phyloP scores from a whole-genome alignment of 2,888 invertebrate genomes.

The Cephus pulcher region DNA sequence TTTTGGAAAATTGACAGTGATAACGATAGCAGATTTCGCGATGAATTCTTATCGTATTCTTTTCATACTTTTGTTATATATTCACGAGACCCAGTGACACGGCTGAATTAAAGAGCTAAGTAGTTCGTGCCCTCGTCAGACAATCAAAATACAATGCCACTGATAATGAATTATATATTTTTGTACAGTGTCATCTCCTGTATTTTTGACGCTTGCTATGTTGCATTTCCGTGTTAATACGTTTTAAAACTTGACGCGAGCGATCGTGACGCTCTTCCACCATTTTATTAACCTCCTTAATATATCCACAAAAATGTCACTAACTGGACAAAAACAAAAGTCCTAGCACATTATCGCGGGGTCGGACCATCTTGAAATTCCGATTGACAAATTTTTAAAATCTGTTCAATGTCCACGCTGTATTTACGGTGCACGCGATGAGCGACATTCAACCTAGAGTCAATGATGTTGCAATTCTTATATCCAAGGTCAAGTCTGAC shows the following conservation, averaged over 20 bases:
- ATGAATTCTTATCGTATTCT: neutral
- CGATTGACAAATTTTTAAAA: neutral
- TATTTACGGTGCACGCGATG: neutral
- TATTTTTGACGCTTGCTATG: neutral
- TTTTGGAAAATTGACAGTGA: neutral
- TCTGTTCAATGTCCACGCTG: neutral
- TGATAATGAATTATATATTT: neutral
- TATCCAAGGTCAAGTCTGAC: neutral
- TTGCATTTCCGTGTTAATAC: neutral
- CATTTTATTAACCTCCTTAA: neutral
- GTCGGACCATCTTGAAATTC: neutral
- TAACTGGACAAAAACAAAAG: neutral
- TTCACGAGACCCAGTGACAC: neutral
- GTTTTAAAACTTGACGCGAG: neutral
- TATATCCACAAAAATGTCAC: neutral
- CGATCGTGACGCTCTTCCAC: neutral
- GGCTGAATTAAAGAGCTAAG: neutral
- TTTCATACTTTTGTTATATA: neutral
- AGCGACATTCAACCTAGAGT: neutral
- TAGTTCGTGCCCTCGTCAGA: neutral
- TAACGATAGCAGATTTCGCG: neutral
- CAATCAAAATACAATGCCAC: neutral
- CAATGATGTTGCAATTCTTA: neutral
- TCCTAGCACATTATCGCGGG: neutral
- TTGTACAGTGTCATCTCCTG: neutral